phyloP scores from a whole-genome alignment of 2,797 vertebrate genomes.

The Microctenopoma steveboyesi region DNA sequence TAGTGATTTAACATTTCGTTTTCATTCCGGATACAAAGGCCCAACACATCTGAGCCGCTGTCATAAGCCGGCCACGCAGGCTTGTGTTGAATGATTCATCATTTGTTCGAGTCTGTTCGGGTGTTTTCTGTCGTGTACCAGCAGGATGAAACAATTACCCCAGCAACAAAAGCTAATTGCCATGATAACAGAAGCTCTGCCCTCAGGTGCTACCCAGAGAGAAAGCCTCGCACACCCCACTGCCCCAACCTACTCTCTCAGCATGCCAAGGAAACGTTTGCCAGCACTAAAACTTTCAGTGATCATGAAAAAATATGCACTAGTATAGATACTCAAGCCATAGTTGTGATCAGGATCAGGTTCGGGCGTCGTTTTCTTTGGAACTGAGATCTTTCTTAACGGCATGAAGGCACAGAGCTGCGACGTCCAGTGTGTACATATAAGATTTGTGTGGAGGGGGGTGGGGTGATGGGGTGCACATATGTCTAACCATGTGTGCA shows the following conservation, averaged over 20 bases:
- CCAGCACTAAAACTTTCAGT: slow-evolving; percentile 26
- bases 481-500: slow-evolving; percentile 73
- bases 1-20: slow-evolving; percentile 35
- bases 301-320: slow-evolving; percentile 24
- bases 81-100: slow-evolving; percentile 45
- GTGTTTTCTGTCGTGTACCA: slow-evolving; percentile 66
- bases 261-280: slow-evolving; percentile 33
- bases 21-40: slow-evolving; percentile 48
- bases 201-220: slow-evolving; percentile 48
- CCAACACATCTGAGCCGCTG: slow-evolving; percentile 30
- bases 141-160: slow-evolving; percentile 68
- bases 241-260: slow-evolving; percentile 13
- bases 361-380: slow-evolving; percentile 32
- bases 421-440: slow-evolving; percentile 35
- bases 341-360: slow-evolving; percentile 20
- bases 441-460: slow-evolving; percentile 49
- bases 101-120: slow-evolving; percentile 55
- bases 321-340: neutral
- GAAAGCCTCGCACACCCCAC: slow-evolving; percentile 21
- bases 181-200: slow-evolving; percentile 65
- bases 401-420: slow-evolving; percentile 39
- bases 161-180: slow-evolving; percentile 68
- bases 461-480: slow-evolving; percentile 30
- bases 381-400: slow-evolving; percentile 63
- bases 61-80: slow-evolving; percentile 17